Evolutionary conservation across 2,797 vertebrate species (phyloP).

Genomic region (Phoebastria nigripes): DNA sequence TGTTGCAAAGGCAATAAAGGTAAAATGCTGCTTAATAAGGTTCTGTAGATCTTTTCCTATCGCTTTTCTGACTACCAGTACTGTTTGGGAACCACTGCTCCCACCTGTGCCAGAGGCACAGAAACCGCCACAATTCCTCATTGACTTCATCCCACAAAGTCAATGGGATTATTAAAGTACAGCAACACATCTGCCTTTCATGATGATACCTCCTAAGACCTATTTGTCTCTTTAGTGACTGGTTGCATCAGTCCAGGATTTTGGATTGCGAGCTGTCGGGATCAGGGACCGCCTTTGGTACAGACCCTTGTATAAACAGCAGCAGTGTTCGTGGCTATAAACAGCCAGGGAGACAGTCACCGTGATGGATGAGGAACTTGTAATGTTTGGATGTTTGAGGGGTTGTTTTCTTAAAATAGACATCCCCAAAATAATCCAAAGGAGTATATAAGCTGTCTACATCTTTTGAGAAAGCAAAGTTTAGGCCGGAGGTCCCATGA

Average conservation of each 20-base stretch:
- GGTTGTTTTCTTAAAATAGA: not conserved
- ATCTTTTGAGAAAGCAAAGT: not conserved
- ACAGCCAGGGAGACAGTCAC: not conserved
- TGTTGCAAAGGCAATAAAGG: not conserved
- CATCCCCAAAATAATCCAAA: not conserved
- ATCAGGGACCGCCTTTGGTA: not conserved
- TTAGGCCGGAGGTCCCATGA: not conserved
- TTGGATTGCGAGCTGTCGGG: not conserved
- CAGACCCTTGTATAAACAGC: not conserved
- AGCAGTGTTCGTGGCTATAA: not conserved
- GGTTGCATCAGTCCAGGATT: not conserved
- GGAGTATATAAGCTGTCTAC: not conserved
- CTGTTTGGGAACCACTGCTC: not conserved
- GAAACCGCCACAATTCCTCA: fast-evolving
- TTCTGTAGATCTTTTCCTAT: not conserved
- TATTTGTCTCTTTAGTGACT: not conserved
- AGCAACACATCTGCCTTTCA: not conserved
- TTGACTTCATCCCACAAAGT: not conserved
- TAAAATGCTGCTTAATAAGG: not conserved
- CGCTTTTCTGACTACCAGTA: not conserved
- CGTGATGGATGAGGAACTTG: not conserved
- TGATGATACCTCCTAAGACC: not conserved
- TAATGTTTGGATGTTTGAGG: not conserved
- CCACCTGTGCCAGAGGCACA: not conserved
- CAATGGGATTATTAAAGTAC: not conserved